A percentile compares a stretch with the other conserved stretches of the same genome.
These are phyloP conservation scores for Dysdera silvatica DNA, from an alignment of 1,140 invertebrate genomes.

Conservation along the genomic window DNA sequence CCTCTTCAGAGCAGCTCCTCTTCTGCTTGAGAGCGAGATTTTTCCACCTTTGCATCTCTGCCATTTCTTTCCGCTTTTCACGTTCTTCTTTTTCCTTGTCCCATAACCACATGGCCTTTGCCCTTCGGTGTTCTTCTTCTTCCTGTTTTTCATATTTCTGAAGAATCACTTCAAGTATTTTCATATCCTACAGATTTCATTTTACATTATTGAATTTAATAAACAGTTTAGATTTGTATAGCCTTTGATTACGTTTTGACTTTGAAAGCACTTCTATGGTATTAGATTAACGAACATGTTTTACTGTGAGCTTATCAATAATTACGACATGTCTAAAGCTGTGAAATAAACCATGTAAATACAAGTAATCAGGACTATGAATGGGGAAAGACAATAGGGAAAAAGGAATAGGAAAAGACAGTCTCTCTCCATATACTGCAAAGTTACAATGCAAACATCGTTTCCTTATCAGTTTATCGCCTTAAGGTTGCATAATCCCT, in stretches of 20 bases:
- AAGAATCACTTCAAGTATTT: slow-evolving; percentile 31
- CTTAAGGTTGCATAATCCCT: too few relatives aligned
- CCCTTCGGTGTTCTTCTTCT: slow-evolving; percentile 26
- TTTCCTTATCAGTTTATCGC: too few relatives aligned
- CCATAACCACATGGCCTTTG: slow-evolving; percentile 19
- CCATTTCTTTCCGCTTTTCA: slow-evolving; percentile 17
- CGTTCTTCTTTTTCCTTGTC: slow-evolving; percentile 22
- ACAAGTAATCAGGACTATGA: too few relatives aligned
- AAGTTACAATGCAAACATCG: too few relatives aligned
- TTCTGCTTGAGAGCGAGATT: slow-evolving; percentile 27
- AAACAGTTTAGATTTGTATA: too few relatives aligned
- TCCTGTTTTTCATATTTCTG: slow-evolving; percentile 29
- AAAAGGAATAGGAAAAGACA: too few relatives aligned
- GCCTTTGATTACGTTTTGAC: too few relatives aligned
- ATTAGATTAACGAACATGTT: neutral
- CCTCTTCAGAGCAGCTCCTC: slow-evolving; percentile 24
- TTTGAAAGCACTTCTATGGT: neutral
- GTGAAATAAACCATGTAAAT: neutral
- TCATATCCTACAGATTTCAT: slow-evolving; percentile 29
- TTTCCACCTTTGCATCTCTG: slow-evolving; percentile 27
- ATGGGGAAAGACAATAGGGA: too few relatives aligned
- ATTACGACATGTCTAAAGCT: neutral
- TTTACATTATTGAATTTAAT: slow-evolving; percentile 9
- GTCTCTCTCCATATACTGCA: too few relatives aligned
- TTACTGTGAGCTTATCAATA: neutral